Evolutionary conservation across 1,140 invertebrate genomes (phyloP).

Genomic region (Oscheius sp.): DNA sequence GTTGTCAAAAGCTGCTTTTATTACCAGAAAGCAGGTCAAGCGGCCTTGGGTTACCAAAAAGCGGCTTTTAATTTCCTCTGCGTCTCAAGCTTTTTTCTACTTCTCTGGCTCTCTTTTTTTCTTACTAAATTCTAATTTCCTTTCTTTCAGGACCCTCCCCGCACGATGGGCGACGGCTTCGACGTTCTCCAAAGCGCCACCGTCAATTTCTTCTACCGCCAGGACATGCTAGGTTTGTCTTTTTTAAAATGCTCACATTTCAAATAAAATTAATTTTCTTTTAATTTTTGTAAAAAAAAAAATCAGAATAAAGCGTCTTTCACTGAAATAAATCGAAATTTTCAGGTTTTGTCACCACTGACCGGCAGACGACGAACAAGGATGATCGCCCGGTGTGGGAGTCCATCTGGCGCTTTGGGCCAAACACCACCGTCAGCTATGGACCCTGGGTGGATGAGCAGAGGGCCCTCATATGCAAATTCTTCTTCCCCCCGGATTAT

Average conservation of each 20-base stretch:
- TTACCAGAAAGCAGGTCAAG: too few species aligned
- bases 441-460: constrained; percentile 97
- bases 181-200: constrained; percentile 90
- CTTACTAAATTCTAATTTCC: too few species aligned
- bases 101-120: constrained; percentile 87
- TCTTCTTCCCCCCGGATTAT: constrained; percentile 90
- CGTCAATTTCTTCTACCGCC: constrained; percentile 57
- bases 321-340: too few species aligned
- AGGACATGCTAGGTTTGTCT: constrained; percentile 58
- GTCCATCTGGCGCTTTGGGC: constrained; percentile 67
- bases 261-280: too few species aligned
- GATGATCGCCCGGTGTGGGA: constrained; percentile 47
- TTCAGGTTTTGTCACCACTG: constrained; percentile 42
- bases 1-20: too few species aligned
- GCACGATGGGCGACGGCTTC: constrained; percentile 97
- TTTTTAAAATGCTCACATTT: too few species aligned
- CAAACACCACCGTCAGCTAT: constrained; percentile 94
- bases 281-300: too few species aligned
- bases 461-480: constrained; percentile 89
- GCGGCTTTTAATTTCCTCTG: too few species aligned
- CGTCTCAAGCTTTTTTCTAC: too few species aligned
- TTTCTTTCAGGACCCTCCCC: constrained; percentile 81
- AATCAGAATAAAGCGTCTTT: too few species aligned
- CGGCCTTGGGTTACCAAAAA: too few species aligned
- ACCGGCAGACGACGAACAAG: constrained; percentile 11